Conservation (phyloP, 2,113 vertebrate genomes). For the Semicossyphus pulcher region DNA sequence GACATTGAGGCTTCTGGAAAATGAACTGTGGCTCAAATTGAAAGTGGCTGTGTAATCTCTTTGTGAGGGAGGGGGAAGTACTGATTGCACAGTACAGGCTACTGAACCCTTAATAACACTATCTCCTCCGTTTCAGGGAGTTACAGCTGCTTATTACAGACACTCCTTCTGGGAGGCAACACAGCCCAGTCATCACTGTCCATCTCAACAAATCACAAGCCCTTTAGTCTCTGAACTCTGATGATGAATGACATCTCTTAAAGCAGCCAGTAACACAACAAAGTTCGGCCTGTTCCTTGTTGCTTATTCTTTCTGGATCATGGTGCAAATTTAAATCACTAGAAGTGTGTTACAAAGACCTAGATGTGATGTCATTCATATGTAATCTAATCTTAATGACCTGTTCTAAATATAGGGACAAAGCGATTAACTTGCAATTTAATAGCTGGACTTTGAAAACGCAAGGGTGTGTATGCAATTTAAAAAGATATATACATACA, state of each 20-base stretch:
- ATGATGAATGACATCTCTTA: no score
- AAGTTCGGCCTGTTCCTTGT: no score
- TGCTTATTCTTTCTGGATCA: no score
- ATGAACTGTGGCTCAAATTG: background rate
- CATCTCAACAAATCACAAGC: background rate
- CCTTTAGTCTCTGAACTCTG: background rate
- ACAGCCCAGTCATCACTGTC: background rate
- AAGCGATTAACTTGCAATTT: no score
- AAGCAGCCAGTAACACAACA: background rate
- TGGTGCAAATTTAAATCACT: no score
- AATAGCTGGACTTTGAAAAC: no score
- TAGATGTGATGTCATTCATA: no score
- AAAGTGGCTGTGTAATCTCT: background rate
- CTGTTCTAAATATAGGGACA: no score
- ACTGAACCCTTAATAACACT: slow-evolving; percentile 2
- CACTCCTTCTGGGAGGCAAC: background rate
- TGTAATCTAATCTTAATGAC: no score
- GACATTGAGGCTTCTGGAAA: background rate
- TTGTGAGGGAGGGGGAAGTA: background rate
- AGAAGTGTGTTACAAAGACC: no score
- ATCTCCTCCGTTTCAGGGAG: background rate
- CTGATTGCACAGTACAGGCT: background rate
- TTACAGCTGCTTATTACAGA: background rate
- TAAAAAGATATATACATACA: no score
- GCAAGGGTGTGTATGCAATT: no score